Conservation (phyloP, 2,113 vertebrate genomes). For the Rhinogobius similis region DNA sequence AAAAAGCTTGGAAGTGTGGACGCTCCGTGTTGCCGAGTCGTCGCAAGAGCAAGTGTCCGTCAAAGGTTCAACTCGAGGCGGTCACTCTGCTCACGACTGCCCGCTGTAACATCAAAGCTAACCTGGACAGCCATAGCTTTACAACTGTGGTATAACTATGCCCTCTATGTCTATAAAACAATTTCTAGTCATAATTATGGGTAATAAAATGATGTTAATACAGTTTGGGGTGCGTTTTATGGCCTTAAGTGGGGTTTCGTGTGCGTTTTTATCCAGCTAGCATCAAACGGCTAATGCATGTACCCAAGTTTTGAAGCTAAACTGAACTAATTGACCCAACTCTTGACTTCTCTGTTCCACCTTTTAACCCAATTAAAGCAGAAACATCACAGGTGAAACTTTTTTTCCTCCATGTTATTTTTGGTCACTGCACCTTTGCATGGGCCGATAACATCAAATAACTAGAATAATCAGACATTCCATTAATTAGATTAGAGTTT, state of each 20-base stretch:
- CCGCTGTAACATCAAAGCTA: constrained; percentile 36
- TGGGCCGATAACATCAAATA: too few relatives aligned
- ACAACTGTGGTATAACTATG: neutral
- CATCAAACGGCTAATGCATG: constrained; percentile 31
- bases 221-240: constrained; percentile 40
- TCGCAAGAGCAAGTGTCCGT: constrained; percentile 28
- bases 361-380: neutral
- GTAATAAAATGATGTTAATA: neutral
- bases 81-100: constrained; percentile 43
- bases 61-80: constrained; percentile 41
- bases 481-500: too few relatives aligned
- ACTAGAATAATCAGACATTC: too few relatives aligned
- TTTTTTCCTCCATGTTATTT: too few relatives aligned
- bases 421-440: too few relatives aligned
- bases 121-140: neutral
- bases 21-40: constrained; percentile 21
- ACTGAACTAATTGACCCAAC: constrained; percentile 11
- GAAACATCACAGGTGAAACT: too few relatives aligned
- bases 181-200: neutral
- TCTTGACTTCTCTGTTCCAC: neutral
- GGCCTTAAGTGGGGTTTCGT: constrained; percentile 18
- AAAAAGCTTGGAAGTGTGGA: neutral
- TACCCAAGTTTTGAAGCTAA: constrained; percentile 32
- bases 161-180: accelerated
- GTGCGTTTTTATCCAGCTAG: constrained; percentile 36